Base-by-base conservation (phyloP, 2,888 invertebrate genomes). In the Ptychoptera albimana region DNA sequence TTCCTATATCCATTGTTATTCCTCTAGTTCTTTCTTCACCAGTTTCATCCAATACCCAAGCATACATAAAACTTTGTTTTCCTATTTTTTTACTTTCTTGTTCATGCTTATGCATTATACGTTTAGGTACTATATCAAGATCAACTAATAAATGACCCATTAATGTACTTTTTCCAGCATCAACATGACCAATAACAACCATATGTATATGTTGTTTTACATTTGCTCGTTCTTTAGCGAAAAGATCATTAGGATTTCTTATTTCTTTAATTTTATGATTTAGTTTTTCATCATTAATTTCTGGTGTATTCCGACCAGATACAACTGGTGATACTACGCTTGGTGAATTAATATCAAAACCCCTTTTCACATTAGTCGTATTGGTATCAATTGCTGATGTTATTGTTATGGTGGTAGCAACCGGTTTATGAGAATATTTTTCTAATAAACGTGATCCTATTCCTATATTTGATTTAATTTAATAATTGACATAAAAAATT, bases 41-140 rank as follows among this genome's bases (percentile, higher is more conserved):
- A 47, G 96, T 97, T 68, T 99, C 97, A 66, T 98, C 98, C 43
- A 98, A 69, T 2, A 98, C 93, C 98, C 98, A 99, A 3, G 98
- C 98, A 66, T 87, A 98, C 70, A 92, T 86, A 56, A 97, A 97
- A 49, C 94, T 94, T 57, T 93, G 89, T 65, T 99, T 99, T 3
- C 98, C 98, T 51, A 92, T 70, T 65, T 97, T 96, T 60, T 88
- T 85, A 55, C 93, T 91, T 57, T 98, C 97, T 60, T 92, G 91
- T 60, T 96, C 96, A 71, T 92, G 93, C 61, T 96, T 96, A 64
- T 97, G 96, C 75, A 96, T 82, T 1, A 79, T 75, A 54, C 82
- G 80, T 62, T 91, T 82, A 49, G 82, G 84, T 0, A 92, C 87
- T 63, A 85, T 83, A 14, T 91, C 88, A 31, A 91, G 67, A 48